Percentiles rank a stretch among this genome's conserved stretches.
Evolutionary conservation across 1,140 invertebrate species (phyloP).

Genomic region (Ruditapes philippinarum): DNA sequence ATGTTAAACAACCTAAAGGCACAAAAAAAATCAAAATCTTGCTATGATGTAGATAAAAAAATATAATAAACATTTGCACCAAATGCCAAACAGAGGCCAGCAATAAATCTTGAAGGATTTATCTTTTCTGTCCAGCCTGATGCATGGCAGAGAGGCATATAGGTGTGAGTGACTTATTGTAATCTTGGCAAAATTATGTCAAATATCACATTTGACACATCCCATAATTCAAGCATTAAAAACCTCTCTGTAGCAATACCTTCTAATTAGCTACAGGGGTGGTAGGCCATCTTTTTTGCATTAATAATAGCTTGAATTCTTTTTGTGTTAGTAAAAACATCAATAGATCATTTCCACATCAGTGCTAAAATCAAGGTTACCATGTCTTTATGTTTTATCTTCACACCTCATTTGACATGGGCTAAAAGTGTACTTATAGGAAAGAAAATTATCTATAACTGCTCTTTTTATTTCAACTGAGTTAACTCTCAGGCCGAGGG

Average conservation of each 20-base stretch:
- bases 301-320: conserved; percentile 12
- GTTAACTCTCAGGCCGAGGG: no score
- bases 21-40: no score
- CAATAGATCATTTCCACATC: background rate
- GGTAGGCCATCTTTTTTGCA: conserved; percentile 13
- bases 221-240: conserved; percentile 7
- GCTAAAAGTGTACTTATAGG: no score
- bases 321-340: background rate
- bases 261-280: background rate
- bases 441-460: no score
- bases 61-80: conserved; percentile 35
- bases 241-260: background rate
- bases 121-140: conserved; percentile 33
- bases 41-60: background rate
- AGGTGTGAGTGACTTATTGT: conserved; percentile 16
- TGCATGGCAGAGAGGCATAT: conserved; percentile 25
- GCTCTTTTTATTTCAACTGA: no score
- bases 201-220: conserved; percentile 39
- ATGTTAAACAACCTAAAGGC: no score
- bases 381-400: background rate
- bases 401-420: no score
- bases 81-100: background rate
- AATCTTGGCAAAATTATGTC: background rate
- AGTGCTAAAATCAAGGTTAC: background rate
- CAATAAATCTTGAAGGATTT: conserved; percentile 12